Evolutionary conservation across 2,888 invertebrate genomes (phyloP), one percentile per base, ranked within the genome.

Genomic region (Phanerotoma sp.): DNA sequence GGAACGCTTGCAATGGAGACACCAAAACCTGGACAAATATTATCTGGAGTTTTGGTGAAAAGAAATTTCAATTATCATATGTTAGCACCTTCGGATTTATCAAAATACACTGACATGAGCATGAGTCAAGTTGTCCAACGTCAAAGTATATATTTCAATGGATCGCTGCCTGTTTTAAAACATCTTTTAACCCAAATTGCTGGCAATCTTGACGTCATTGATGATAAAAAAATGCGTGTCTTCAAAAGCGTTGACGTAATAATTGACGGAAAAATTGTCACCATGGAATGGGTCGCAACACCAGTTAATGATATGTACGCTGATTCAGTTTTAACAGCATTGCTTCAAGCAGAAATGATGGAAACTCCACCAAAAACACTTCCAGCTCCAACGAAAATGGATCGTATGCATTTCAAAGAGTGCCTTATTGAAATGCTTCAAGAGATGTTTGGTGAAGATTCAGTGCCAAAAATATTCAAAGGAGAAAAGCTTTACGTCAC

Each of bases 271-370:
- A 87, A 87, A 75, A 84, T 93, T 63, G 88, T 95, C 22, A 87
- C 91, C 1, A 82, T 98, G 55, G 96, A 96, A 84, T 99, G 98
- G 98, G 82, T 87, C 40, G 94, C 96, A 6, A 92, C 90, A 72
- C 96, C 98, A 1, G 89, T 96, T 41, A 90, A 94, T 71, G 98
- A 99, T 79, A 97, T 98, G 95, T 98, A 90, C 79, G 97, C 98
- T 22, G 98, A 99, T 80, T 91, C 97, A 22, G 89, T 96, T 22
- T 82, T 96, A 51, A 91, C 93, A 0, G 93, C 90, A 38, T 82
- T 96, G 33, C 81, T 98, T 66, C 89, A 92, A 75, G 93, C 93
- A 0, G 90, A 91, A 72, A 77, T 84, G 63, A 79, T 86, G 45
- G 86, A 86, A 47, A 80, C 82, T 0, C 82, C 83, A 22, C 81